A percentile compares a stretch with the other conserved stretches of the same genome.
Evolutionary conservation across 2,797 vertebrate species (phyloP).

Genomic region (Enteromius treurensis): DNA sequence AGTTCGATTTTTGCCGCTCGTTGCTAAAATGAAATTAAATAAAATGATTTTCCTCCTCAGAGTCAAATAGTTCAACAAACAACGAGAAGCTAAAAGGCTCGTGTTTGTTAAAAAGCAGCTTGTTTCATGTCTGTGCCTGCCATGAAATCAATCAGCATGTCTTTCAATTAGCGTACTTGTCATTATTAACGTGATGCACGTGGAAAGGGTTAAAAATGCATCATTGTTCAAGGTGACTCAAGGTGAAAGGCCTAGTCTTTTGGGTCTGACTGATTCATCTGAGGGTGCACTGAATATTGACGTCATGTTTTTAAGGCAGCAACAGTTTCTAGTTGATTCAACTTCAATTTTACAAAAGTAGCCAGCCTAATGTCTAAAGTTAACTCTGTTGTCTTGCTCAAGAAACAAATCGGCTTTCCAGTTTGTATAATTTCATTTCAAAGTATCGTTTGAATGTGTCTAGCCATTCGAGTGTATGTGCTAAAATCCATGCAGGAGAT

Average conservation of each 20-base stretch:
- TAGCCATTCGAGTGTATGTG: neutral
- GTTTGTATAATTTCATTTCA: neutral
- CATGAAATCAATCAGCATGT: slow-evolving; percentile 8
- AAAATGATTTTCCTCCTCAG: neutral
- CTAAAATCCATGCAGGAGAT: neutral
- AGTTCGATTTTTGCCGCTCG: neutral
- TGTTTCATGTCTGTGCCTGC: neutral
- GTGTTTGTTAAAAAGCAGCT: neutral
- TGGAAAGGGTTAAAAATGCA: slow-evolving; percentile 89
- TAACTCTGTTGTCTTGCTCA: neutral
- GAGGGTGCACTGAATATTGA: slow-evolving; percentile 54
- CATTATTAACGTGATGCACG: slow-evolving; percentile 23
- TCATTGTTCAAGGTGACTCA: slow-evolving; percentile 90
- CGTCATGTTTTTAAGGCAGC: slow-evolving; percentile 63
- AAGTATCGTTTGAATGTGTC: neutral
- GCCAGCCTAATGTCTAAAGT: neutral
- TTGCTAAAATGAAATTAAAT: neutral
- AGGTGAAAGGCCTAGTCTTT: slow-evolving; percentile 79
- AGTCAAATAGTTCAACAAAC: neutral
- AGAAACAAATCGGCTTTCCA: neutral
- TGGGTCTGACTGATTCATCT: slow-evolving; percentile 56
- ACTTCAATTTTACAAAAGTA: slow-evolving; percentile 33
- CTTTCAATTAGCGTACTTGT: slow-evolving; percentile 24
- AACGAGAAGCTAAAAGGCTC: neutral
- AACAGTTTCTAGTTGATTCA: slow-evolving; percentile 64